Evolutionary conservation across 2,888 invertebrate genomes (phyloP).

Genomic region (Nemotelus pantherinus): DNA sequence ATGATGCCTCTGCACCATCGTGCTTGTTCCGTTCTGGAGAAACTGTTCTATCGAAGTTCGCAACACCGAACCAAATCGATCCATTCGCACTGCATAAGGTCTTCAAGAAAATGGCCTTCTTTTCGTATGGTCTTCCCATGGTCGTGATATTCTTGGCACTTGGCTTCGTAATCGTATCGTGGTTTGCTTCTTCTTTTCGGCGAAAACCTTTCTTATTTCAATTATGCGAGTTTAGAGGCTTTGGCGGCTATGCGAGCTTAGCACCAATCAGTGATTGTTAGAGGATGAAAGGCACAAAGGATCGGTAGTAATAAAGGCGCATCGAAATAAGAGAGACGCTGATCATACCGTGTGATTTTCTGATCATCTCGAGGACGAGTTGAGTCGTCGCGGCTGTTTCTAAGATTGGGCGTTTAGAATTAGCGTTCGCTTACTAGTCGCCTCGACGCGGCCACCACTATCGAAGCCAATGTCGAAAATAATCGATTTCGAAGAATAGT

Average conservation of each 20-base stretch:
- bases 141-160: too few relatives aligned
- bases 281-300: background rate
- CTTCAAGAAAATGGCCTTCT: slow-evolving; percentile 24
- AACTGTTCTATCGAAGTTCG: background rate
- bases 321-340: background rate
- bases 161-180: too few relatives aligned
- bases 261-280: too few relatives aligned
- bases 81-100: slow-evolving; percentile 7
- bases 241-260: too few relatives aligned
- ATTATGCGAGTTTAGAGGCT: too few relatives aligned
- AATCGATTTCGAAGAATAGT: slow-evolving; percentile 43
- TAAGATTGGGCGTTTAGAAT: slow-evolving; percentile 33
- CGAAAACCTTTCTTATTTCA: too few relatives aligned
- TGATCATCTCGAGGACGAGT: too few relatives aligned
- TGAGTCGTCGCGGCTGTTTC: too few relatives aligned
- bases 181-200: too few relatives aligned
- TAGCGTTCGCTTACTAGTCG: slow-evolving; percentile 9
- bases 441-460: background rate
- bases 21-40: background rate
- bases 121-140: background rate
- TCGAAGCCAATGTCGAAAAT: slow-evolving; percentile 7
- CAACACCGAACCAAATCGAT: slow-evolving; percentile 23
- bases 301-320: slow-evolving; percentile 12
- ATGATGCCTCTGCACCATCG: background rate
- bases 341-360: too few relatives aligned